Conservation (phyloP, 2,888 invertebrate species). For the Zeuzera pyrina region DNA sequence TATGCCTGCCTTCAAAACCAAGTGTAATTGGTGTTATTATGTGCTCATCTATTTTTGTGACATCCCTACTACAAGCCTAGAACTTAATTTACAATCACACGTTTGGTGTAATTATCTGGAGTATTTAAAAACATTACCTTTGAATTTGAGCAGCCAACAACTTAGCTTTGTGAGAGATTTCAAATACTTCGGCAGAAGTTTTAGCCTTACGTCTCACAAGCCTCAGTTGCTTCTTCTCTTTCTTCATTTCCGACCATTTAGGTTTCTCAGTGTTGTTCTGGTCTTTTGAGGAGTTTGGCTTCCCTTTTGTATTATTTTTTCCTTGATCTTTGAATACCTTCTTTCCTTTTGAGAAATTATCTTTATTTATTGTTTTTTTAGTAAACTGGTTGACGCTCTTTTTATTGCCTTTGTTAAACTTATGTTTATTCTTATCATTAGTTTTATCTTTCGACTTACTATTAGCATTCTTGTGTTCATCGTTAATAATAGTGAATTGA, state of each 20-base stretch:
- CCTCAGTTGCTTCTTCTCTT: slow-evolving; percentile 81
- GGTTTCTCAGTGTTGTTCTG: slow-evolving; percentile 52
- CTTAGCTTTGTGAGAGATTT: slow-evolving; percentile 60
- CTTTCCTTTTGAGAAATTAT: slow-evolving; percentile 8
- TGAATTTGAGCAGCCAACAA: slow-evolving; percentile 58
- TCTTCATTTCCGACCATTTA: slow-evolving; percentile 83
- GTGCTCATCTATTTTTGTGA: neutral
- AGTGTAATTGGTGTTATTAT: too few species aligned
- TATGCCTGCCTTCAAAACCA: too few species aligned
- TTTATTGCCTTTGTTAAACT: slow-evolving; percentile 1
- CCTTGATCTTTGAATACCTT: slow-evolving; percentile 20
- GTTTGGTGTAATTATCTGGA: too few species aligned
- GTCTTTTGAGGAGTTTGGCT: slow-evolving; percentile 30
- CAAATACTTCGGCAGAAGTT: slow-evolving; percentile 55
- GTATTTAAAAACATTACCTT: slow-evolving; percentile 29
- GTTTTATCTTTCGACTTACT: slow-evolving; percentile 14
- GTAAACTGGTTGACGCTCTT: too few species aligned
- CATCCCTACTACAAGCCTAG: too few species aligned
- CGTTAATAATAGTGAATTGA: slow-evolving; percentile 19
- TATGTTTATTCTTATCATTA: slow-evolving; percentile 9
- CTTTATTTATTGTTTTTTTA: neutral
- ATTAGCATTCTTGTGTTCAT: slow-evolving; percentile 15
- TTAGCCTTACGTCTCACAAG: slow-evolving; percentile 76
- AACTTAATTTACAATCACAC: neutral
- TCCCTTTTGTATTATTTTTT: slow-evolving; percentile 21